Evolutionary conservation across 2,113 vertebrate species (phyloP).

Genomic region (Noturus placidus): DNA sequence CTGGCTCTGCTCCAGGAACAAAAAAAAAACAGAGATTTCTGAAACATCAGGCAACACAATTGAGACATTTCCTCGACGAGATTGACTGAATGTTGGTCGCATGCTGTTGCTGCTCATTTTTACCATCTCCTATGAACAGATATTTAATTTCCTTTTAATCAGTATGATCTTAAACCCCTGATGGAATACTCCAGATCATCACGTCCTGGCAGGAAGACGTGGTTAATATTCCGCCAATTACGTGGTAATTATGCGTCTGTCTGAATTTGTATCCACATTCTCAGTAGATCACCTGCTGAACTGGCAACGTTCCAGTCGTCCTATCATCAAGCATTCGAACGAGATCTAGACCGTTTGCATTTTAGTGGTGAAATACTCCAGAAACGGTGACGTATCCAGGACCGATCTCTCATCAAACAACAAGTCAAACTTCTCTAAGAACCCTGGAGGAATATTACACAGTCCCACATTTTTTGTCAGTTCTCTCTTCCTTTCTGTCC

Average conservation of each 20-base stretch:
- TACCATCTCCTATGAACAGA: too few relatives aligned
- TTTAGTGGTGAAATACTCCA: background rate
- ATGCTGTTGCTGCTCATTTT: background rate
- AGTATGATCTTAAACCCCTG: background rate
- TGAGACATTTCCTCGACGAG: background rate
- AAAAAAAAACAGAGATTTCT: too few relatives aligned
- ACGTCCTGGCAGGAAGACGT: background rate
- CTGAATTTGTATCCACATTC: background rate
- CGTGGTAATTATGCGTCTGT: background rate
- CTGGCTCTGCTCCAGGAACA: too few relatives aligned
- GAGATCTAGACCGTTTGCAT: background rate
- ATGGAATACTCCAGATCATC: background rate
- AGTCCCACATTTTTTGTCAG: constrained; percentile 3
- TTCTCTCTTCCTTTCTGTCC: background rate
- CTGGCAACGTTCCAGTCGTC: background rate
- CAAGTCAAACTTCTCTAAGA: background rate
- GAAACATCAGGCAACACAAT: background rate
- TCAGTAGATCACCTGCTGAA: background rate
- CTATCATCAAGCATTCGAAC: background rate
- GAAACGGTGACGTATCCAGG: background rate
- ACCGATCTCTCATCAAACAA: background rate
- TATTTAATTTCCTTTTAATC: too few relatives aligned
- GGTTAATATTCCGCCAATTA: background rate
- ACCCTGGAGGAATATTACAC: background rate
- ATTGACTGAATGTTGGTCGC: background rate